Evolutionary conservation across 2,113 vertebrate genomes (phyloP), one percentile per base, ranked within the genome.

Genomic region (Microcebus jonahi): DNA sequence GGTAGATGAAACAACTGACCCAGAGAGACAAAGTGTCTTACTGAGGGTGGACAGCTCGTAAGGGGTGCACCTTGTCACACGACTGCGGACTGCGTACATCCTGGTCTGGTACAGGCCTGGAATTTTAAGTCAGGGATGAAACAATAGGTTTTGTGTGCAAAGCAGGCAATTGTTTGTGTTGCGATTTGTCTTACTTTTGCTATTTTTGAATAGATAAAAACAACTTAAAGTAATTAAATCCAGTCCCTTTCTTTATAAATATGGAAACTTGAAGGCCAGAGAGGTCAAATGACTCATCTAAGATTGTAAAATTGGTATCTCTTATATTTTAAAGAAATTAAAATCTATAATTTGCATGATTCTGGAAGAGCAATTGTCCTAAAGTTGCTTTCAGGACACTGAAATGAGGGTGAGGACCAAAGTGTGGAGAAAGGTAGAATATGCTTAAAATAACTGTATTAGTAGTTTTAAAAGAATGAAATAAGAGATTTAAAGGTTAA

Each of bases 191-290:
- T 94, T 71, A 25, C 31, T 84, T 87, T 45, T 67, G 63, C 29
- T 76, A 13, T 70, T 82, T 59, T 93, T 80, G 27, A 48, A 80
- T n/a, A 18, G 65, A 77, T 23, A 68, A 55, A 91, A 79, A n/a
- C 10, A 11, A 31, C 88, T 85, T 82, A 57, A 87, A 91, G 89
- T 45, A 2, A 68, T 55, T 75, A 94, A 67, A 23, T 87, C 36
- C 68, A 83, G 57, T 31, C 63, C 34, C 25, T 90, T 91, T n/a
- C 42, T 85, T 85, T 57, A 83, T 65, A 91, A 63, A 94, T 71
- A 27, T 50, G 77, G 76, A 96, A 91, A 77, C 11, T 7, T 8
- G 20, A 59, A 11, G 17, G 39, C 27, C 29, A 31, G 17, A 34
- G 70, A 84, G 3, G 20, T 63, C 55, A 70, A 85, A 84, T 48